phyloP scores from a whole-genome alignment of 2,888 invertebrate genomes.

The Crioceris asparagi region DNA sequence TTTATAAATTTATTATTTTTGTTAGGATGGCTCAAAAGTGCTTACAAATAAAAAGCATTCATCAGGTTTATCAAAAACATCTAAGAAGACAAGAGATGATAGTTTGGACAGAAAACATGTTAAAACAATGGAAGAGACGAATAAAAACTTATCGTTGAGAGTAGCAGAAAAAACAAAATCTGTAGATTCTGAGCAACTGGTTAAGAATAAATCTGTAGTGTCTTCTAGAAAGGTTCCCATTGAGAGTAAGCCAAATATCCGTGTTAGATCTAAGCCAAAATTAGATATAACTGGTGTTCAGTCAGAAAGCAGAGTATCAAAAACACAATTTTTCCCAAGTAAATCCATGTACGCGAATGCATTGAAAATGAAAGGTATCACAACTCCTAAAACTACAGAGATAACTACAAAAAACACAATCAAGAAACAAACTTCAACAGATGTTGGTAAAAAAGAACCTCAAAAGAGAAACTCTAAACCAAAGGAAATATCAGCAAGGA shows the following conservation, averaged over 20 bases:
- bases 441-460: background rate
- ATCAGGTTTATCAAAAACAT: constrained; percentile 10
- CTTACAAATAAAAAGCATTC: constrained; percentile 7
- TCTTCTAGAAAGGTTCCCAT: constrained; percentile 1
- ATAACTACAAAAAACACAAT: constrained; percentile 5
- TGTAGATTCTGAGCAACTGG: background rate
- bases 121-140: constrained; percentile 13
- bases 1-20: no score
- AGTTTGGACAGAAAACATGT: constrained; percentile 14
- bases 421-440: background rate
- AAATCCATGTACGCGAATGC: constrained; percentile 31
- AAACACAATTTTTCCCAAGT: constrained; percentile 34
- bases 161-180: background rate
- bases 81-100: constrained; percentile 12
- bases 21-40: constrained; percentile 17
- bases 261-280: background rate
- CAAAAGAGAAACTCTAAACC: background rate
- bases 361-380: constrained; percentile 17
- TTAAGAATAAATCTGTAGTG: constrained; percentile 5
- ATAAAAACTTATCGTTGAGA: constrained; percentile 4
- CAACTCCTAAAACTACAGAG: constrained; percentile 5
- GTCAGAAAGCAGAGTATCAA: constrained; percentile 28
- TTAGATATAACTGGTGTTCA: constrained; percentile 10
- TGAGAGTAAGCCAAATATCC: background rate
- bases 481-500: constrained; percentile 1